Base-by-base conservation (phyloP, 2,888 invertebrate genomes). In the Philaethria dido region DNA sequence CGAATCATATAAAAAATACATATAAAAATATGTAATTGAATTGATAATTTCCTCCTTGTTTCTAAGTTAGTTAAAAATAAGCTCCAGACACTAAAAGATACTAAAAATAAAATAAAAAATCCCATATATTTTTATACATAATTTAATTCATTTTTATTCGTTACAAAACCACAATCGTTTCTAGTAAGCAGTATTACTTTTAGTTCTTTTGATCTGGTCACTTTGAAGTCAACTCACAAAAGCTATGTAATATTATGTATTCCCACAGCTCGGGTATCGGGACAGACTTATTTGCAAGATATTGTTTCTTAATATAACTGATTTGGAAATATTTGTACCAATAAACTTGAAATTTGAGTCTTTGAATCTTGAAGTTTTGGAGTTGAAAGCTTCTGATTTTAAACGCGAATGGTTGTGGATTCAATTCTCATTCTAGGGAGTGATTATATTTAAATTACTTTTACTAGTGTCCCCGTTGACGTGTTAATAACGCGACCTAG, bases 261-360 rank as follows among this genome's bases (percentile, higher is more conserved):
- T 73, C 72, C 71, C 69, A 72, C 68, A 64, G 64, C 69, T 65
- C 45, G 39, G 39, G 33, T 61, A 57, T 59, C 29, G 45, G 50
- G 55, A 65, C 54, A 64, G 65, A 55, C 70, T 71, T 70, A 75
- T 75, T 74, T 73, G 71, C 73, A 74, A 73, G 70, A 72, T 75
- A 75, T 74, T 75, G 73, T 74, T 72, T 73, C 64, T 64, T 64
- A 69, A 68, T 68, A 72, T 61, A 55, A 63, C 60, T 63, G 36
- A 60, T 39, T 65, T 62, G 11, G 6, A 11, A 54, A 47, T 61
- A 62, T 45, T 57, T 64, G 60, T 57, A 39, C 16, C 13, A 18
- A 20, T 48, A 47, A 63, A 47, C 59, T 69, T 48, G 62, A 13
- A 16, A 8, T 44, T n/a, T n/a, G n/a, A n/a, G n/a, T n/a, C n/a